phyloP scores from a whole-genome alignment of 1,140 invertebrate species.

The Tyrophagus putrescentiae region DNA sequence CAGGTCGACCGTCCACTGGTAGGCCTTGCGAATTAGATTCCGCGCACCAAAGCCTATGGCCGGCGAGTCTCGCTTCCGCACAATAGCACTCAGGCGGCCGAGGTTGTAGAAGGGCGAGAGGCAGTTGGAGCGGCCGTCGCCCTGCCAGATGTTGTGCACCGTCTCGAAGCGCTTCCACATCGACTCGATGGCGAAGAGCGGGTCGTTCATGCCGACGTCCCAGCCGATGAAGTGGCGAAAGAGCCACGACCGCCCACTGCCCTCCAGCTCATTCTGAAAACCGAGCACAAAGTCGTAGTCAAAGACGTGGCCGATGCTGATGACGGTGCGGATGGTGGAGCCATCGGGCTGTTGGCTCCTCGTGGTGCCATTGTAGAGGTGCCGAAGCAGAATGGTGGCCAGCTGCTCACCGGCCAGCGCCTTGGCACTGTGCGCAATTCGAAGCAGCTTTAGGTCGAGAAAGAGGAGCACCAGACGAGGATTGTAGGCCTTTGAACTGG shows the following conservation, averaged over 20 bases:
- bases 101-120: conserved; percentile 25
- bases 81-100: conserved; percentile 5
- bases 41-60: background rate
- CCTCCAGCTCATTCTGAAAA: conserved; percentile 22
- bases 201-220: conserved; percentile 26
- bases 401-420: conserved; percentile 25
- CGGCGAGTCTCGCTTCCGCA: conserved; percentile 13
- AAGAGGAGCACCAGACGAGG: conserved; percentile 21
- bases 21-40: conserved; percentile 26
- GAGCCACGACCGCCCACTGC: background rate
- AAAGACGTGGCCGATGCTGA: conserved; percentile 23
- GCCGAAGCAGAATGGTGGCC: conserved; percentile 22
- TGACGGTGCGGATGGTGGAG: conserved; percentile 1
- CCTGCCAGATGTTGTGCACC: conserved; percentile 27
- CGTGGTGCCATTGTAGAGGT: conserved; percentile 23
- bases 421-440: conserved; percentile 21
- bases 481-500: conserved; percentile 15
- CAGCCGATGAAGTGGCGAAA: conserved; percentile 23
- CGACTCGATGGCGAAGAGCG: conserved; percentile 18
- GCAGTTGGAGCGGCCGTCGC: conserved; percentile 29
- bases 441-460: conserved; percentile 25
- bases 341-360: background rate
- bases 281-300: conserved; percentile 24
- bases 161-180: conserved; percentile 23
- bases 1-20: conserved; percentile 29